These are phyloP conservation scores for Sebastes jordani DNA, from an alignment of 2,797 vertebrate genomes.

Conservation along the genomic window DNA sequence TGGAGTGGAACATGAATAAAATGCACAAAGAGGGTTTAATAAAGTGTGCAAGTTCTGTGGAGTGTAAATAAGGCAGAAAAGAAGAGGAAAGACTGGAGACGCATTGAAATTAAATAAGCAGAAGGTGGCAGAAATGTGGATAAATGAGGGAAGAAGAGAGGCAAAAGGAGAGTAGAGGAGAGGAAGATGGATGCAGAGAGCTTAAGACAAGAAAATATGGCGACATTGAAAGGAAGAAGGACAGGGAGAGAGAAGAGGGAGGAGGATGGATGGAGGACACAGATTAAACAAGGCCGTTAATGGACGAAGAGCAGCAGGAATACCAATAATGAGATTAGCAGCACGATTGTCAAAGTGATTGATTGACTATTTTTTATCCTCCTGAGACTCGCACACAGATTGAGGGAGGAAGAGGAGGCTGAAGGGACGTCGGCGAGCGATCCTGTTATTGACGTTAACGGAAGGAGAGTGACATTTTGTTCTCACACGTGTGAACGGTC, in stretches of 20 bases:
- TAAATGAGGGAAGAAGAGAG: background rate
- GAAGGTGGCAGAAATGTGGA: background rate
- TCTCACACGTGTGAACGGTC: slow-evolving; percentile 33
- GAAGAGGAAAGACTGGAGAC: background rate
- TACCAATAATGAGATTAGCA: slow-evolving; percentile 32
- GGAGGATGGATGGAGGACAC: background rate
- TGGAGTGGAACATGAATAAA: slow-evolving; percentile 7
- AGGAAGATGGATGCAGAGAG: background rate
- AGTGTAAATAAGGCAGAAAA: background rate
- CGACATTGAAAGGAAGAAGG: background rate
- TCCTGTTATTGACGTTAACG: slow-evolving; percentile 34
- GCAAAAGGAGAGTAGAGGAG: background rate
- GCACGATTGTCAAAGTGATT: slow-evolving; percentile 19
- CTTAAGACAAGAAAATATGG: background rate
- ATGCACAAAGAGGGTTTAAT: background rate
- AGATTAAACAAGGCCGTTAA: slow-evolving; percentile 18
- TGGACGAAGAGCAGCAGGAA: slow-evolving; percentile 7
- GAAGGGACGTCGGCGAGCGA: slow-evolving; percentile 1
- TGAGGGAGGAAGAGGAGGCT: slow-evolving; percentile 19
- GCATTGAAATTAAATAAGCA: background rate
- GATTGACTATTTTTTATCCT: slow-evolving; percentile 3
- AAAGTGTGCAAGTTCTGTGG: background rate
- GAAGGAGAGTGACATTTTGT: slow-evolving; percentile 39
- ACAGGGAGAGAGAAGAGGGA: background rate
- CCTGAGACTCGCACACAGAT: background rate